These are phyloP conservation scores for Xestia ashworthii DNA, from an alignment of 2,888 invertebrate genomes.

Conservation along the genomic window DNA sequence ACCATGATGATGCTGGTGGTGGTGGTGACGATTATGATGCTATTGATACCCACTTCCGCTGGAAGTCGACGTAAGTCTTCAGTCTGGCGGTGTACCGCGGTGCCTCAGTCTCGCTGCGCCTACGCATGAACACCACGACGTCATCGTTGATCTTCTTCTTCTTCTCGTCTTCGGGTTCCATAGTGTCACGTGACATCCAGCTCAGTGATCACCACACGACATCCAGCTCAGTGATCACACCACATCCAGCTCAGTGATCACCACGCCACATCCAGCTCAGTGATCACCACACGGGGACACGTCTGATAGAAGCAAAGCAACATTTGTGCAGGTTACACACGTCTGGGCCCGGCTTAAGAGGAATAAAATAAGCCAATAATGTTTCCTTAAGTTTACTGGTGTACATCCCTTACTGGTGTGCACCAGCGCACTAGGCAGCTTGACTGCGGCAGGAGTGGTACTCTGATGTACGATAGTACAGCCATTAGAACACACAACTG, in stretches of 20 bases:
- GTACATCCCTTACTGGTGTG: no score
- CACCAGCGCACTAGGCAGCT: not conserved
- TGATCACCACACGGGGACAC: conserved; percentile 34
- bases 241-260: conserved; percentile 59
- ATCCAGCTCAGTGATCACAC: no score
- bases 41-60: conserved; percentile 73
- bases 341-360: no score
- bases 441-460: not conserved
- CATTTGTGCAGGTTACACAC: not conserved
- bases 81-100: conserved; percentile 77
- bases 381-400: not conserved
- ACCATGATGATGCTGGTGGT: not conserved
- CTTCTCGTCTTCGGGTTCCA: conserved; percentile 76
- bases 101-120: conserved; percentile 77
- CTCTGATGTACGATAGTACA: not conserved
- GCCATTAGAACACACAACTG: not conserved
- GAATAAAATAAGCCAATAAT: not conserved
- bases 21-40: not conserved
- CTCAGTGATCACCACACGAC: conserved; percentile 52
- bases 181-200: conserved; percentile 65
- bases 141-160: conserved; percentile 79
- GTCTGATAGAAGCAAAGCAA: not conserved
- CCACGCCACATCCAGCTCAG: conserved; percentile 60
- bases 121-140: conserved; percentile 77
- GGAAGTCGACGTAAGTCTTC: conserved; percentile 75